Evolutionary conservation across 2,113 vertebrate genomes (phyloP).

Genomic region (Alethe diademata): DNA sequence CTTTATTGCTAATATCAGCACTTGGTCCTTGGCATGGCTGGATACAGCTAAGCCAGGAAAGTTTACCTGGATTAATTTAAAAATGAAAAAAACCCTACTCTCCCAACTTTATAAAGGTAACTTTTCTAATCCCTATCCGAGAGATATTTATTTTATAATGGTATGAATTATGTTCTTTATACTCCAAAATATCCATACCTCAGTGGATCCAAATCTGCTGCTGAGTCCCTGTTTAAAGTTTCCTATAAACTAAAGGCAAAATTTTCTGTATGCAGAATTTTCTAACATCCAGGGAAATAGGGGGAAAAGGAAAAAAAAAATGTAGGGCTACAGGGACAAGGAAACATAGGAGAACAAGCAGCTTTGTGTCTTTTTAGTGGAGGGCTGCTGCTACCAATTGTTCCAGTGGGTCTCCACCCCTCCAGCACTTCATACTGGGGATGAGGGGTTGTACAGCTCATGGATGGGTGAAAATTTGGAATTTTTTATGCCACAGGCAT

Average conservation of each 20-base stretch:
- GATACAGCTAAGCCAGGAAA: constrained; percentile 30
- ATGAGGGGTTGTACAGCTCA: not conserved
- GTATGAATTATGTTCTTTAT: not conserved
- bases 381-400: not conserved
- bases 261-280: not conserved
- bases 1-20: constrained; percentile 59
- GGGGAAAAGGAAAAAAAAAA: not conserved
- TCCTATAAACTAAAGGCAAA: not conserved
- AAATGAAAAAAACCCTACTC: not conserved
- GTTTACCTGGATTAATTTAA: constrained; percentile 39
- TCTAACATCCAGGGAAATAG: not conserved
- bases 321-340: not conserved
- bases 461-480: not conserved
- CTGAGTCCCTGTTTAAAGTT: not conserved
- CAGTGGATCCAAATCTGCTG: not conserved
- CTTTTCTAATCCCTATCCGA: not conserved
- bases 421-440: not conserved
- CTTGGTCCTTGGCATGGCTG: not conserved
- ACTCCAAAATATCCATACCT: not conserved
- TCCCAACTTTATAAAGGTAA: constrained; percentile 3
- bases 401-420: not conserved
- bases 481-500: not conserved
- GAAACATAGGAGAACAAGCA: not conserved
- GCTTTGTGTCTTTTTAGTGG: not conserved
- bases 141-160: not conserved